A percentile compares a stretch with the other conserved stretches of the same genome.
These are phyloP conservation scores for Proales similis DNA, from an alignment of 1,140 invertebrate genomes.

Conservation along the genomic window DNA sequence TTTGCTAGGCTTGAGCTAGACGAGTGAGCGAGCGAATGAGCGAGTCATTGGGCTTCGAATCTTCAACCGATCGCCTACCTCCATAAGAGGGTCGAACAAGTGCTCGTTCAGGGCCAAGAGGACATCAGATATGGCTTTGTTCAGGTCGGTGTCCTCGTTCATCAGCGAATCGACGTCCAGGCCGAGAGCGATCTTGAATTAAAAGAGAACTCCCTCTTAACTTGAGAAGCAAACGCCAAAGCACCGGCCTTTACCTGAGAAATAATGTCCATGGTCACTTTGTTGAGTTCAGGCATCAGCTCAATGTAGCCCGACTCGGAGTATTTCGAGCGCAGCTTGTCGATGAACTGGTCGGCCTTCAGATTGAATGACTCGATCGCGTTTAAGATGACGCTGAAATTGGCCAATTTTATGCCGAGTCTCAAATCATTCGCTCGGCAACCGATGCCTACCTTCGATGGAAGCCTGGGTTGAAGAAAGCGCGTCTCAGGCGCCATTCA, in stretches of 20 bases:
- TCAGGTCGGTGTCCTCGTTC: slow-evolving; percentile 6
- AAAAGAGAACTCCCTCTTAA: too few species aligned
- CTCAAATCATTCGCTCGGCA: neutral
- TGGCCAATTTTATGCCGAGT: neutral
- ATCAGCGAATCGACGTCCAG: slow-evolving; percentile 3
- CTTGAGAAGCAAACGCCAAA: too few species aligned
- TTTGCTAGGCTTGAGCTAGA: neutral
- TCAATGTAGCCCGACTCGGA: neutral
- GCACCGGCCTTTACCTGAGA: too few species aligned
- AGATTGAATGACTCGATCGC: slow-evolving; percentile 3
- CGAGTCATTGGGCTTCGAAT: too few species aligned
- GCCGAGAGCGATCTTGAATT: too few species aligned
- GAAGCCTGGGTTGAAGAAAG: slow-evolving; percentile 7
- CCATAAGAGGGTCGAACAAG: slow-evolving; percentile 6
- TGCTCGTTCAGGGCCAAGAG: neutral
- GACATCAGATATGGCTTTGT: neutral
- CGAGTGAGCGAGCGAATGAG: too few species aligned
- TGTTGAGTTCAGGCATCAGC: slow-evolving; percentile 6
- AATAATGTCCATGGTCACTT: slow-evolving; percentile 17
- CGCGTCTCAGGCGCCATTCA: slow-evolving; percentile 1
- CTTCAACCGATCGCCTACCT: too few species aligned
- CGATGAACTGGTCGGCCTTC: slow-evolving; percentile 3
- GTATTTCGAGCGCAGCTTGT: neutral
- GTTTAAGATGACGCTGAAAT: slow-evolving; percentile 7
- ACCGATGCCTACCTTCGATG: slow-evolving; percentile 4